Percentiles rank a stretch among this genome's conserved stretches.
Evolutionary conservation across 2,113 vertebrate species (phyloP).

Genomic region (Phocoena phocoena): DNA sequence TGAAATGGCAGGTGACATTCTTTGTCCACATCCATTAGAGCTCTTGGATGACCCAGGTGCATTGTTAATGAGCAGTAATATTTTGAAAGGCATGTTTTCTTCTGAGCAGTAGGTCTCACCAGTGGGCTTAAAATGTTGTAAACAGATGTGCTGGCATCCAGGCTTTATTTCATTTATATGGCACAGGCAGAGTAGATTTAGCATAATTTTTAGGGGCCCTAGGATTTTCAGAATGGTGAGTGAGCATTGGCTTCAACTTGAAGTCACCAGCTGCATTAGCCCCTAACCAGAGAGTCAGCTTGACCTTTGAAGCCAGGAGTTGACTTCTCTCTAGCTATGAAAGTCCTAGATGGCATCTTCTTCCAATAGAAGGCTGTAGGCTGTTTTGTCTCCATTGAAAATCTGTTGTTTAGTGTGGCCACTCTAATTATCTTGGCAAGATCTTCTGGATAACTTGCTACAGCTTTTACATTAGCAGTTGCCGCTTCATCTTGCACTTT

Average conservation of each 20-base stretch:
- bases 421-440: background rate
- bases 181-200: too few relatives aligned
- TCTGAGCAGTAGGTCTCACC: too few relatives aligned
- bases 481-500: background rate
- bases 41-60: too few relatives aligned
- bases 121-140: too few relatives aligned
- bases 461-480: background rate
- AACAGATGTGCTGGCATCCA: too few relatives aligned
- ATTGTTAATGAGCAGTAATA: too few relatives aligned
- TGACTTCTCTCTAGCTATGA: background rate
- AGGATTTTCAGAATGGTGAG: background rate
- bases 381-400: background rate
- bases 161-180: too few relatives aligned
- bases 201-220: background rate
- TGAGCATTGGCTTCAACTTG: background rate
- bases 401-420: background rate
- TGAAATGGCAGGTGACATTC: background rate
- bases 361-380: background rate
- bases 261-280: background rate
- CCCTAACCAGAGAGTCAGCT: background rate
- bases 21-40: too few relatives aligned
- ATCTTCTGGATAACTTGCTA: background rate
- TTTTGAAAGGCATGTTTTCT: too few relatives aligned
- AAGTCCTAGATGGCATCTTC: background rate
- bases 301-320: background rate